Evolutionary conservation across 2,113 vertebrate genomes (phyloP).

Genomic region (Actinemys pallida): DNA sequence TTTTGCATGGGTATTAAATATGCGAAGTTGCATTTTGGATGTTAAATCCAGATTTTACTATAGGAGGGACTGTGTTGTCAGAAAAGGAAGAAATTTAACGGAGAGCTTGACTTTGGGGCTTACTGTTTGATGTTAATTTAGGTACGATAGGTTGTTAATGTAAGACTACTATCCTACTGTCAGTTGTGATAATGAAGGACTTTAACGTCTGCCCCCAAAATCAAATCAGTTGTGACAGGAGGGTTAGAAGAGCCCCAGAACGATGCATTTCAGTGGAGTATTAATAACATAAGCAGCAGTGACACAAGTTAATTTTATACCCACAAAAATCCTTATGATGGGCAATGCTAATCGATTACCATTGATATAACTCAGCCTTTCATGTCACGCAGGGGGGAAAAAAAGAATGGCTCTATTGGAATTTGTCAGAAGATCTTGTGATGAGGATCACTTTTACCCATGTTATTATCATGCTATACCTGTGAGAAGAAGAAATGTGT

Average conservation of each 20-base stretch:
- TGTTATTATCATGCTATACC: constrained; percentile 18
- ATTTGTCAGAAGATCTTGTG: constrained; percentile 25
- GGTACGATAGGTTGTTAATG: background rate
- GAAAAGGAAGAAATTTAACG: background rate
- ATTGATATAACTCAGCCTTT: background rate
- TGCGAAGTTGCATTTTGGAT: background rate
- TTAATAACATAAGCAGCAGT: background rate
- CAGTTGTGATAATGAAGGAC: background rate
- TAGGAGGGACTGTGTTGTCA: background rate
- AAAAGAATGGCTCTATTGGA: constrained; percentile 35
- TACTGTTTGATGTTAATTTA: background rate
- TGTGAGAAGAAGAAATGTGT: constrained; percentile 30
- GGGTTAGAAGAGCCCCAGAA: background rate
- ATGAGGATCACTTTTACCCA: constrained; percentile 24
- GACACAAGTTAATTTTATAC: constrained; percentile 54
- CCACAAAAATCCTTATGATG: constrained; percentile 30
- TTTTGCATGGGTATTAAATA: background rate
- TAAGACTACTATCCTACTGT: background rate
- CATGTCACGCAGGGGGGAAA: background rate
- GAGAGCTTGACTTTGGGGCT: background rate
- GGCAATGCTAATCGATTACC: background rate
- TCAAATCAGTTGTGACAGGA: background rate
- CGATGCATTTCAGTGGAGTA: constrained; percentile 24
- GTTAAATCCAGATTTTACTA: background rate
- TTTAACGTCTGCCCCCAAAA: background rate